Base-by-base conservation (phyloP, 2,888 invertebrate species). In the Ophion obscuratus region DNA sequence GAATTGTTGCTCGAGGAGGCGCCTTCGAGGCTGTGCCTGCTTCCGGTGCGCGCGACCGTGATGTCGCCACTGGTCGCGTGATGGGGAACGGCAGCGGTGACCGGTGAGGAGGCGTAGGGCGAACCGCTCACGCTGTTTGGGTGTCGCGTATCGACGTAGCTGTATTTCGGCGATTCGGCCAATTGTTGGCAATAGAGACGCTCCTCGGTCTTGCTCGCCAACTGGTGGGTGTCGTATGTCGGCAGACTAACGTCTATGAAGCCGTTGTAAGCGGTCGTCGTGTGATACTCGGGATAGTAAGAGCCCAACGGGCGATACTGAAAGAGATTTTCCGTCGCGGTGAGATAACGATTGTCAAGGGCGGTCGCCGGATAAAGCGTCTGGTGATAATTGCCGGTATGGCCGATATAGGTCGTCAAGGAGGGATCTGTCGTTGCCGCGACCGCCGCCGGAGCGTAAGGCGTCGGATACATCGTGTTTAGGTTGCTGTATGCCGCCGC, bases 261-360 rank as follows among this genome's bases (percentile, higher is more conserved):
- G 5, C 98, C 98, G 91, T 98, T 98, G 66, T 97, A 96, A 3
- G 96, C 95, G 9, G 97, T 95, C 66, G 97, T 96, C 89, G 97
- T 97, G 90, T 96, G 96, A 90, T 97, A 97, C 70, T 97, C 97
- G 0, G 97, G 96, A 91, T 97, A 97, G 93, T 98, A 98, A 5
- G 96, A 95, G 61, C 98, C 97, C 73, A 98, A 94, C n/a, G 98
- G 97, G 88, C 98, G 96, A 94, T 98, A 98, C 94, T 98, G 98
- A 95, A 98, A 98, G 91, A 98, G 95, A 92, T 98, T 98, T 91
- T 98, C 98, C 11, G 98, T 96, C 4, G 93, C 93, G 10, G 95
- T 96, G 89, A 98, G 95, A 94, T 98, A 97, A 94, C 95, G 94
- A 89, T 95, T 95, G 89, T 95, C 95, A 85, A 95, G 90, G 4